phyloP scores from a whole-genome alignment of 2,113 vertebrate species.

The Anoura caudifer region DNA sequence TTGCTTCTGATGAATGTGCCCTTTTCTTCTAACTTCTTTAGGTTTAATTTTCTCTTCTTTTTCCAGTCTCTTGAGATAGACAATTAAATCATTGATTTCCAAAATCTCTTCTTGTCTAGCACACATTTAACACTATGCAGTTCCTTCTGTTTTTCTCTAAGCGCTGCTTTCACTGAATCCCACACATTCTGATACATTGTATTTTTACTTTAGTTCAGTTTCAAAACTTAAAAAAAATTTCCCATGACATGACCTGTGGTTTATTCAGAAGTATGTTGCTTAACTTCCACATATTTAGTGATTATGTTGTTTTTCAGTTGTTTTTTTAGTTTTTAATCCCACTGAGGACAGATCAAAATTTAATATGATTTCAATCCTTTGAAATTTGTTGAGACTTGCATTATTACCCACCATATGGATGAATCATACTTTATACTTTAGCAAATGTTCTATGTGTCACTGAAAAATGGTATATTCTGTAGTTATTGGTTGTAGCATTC shows the following conservation, averaged over 20 bases:
- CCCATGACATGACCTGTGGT: background rate
- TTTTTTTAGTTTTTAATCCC: constrained; percentile 1
- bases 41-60: background rate
- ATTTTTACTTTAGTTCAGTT: background rate
- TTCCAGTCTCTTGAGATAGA: background rate
- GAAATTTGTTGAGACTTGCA: background rate
- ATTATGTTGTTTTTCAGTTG: background rate
- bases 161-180: background rate
- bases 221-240: background rate
- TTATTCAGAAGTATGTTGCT: background rate
- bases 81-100: background rate
- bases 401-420: background rate
- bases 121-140: background rate
- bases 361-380: background rate
- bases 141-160: background rate
- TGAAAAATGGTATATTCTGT: background rate
- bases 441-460: background rate
- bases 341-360: background rate
- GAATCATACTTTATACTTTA: background rate
- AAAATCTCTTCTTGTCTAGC: background rate
- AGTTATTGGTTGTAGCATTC: background rate
- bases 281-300: background rate
- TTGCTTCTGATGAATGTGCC: background rate
- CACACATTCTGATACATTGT: background rate
- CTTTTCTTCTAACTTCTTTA: background rate